Conservation (phyloP, 2,797 vertebrate species). For the Sus cebifrons region DNA sequence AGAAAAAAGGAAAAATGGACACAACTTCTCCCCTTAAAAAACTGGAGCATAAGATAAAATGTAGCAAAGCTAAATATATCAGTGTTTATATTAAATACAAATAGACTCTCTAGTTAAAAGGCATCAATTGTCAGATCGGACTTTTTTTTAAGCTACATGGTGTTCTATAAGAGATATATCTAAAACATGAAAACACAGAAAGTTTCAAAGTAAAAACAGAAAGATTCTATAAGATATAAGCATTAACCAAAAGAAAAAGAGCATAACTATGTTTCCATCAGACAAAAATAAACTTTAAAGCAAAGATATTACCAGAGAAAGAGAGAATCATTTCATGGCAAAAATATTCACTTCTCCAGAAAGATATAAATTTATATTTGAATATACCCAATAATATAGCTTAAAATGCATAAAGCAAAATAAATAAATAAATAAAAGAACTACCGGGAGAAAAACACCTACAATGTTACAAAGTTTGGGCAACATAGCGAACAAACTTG, state of each 20-base stretch:
- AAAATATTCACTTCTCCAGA: conserved; percentile 2
- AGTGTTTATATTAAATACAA: conserved; percentile 50
- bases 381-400: background rate
- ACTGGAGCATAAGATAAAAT: background rate
- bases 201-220: background rate
- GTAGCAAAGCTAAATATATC: conserved; percentile 4
- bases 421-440: background rate
- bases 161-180: background rate
- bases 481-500: background rate
- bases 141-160: background rate
- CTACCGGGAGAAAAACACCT: background rate
- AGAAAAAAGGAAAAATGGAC: background rate
- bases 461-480: background rate
- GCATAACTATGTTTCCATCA: background rate
- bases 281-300: conserved; percentile 18
- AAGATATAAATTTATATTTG: conserved; percentile 35
- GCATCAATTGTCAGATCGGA: background rate
- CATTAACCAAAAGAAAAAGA: conserved; percentile 32
- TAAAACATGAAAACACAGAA: conserved; percentile 40
- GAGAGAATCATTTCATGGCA: background rate
- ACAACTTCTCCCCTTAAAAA: background rate
- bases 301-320: background rate
- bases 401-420: background rate
- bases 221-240: conserved; percentile 36
- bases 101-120: conserved; percentile 2